Evolutionary conservation across 2,888 invertebrate genomes (phyloP).

Genomic region (Pristionchus fissidentatus): DNA sequence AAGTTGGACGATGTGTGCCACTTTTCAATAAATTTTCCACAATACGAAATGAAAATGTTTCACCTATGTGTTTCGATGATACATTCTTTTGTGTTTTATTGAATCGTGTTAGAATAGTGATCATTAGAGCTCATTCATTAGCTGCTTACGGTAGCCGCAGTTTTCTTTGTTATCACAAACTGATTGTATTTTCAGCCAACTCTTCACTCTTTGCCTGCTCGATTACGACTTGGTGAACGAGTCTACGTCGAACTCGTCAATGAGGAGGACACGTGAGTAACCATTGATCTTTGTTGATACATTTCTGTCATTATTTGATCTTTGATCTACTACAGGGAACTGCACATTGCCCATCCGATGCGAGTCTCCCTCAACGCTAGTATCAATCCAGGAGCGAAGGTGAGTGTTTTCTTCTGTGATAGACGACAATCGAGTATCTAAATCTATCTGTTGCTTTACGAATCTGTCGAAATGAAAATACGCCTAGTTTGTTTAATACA

Average conservation of each 20-base stretch:
- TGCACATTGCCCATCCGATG: constrained; percentile 24
- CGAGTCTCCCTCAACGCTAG: constrained; percentile 34
- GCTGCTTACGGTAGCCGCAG: too few species aligned
- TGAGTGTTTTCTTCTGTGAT: neutral
- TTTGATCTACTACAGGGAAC: constrained; percentile 34
- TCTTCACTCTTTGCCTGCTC: constrained; percentile 62
- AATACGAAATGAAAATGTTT: too few species aligned
- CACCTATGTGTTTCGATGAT: too few species aligned
- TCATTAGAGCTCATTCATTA: too few species aligned
- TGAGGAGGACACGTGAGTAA: constrained; percentile 27
- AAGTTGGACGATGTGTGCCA: too few species aligned
- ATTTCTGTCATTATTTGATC: neutral
- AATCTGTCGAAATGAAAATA: neutral
- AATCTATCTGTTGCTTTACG: neutral
- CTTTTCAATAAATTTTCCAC: too few species aligned
- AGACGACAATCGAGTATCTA: neutral
- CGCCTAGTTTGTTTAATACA: neutral
- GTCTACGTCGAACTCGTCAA: constrained; percentile 62
- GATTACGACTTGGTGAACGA: constrained; percentile 63
- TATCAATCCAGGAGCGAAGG: constrained; percentile 22
- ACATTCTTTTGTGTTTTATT: too few species aligned
- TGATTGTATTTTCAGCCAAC: neutral
- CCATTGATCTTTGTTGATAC: neutral
- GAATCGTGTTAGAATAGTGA: too few species aligned
- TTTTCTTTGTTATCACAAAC: too few species aligned